phyloP scores from a whole-genome alignment of 2,113 vertebrate species.

The Noctilio leporinus region DNA sequence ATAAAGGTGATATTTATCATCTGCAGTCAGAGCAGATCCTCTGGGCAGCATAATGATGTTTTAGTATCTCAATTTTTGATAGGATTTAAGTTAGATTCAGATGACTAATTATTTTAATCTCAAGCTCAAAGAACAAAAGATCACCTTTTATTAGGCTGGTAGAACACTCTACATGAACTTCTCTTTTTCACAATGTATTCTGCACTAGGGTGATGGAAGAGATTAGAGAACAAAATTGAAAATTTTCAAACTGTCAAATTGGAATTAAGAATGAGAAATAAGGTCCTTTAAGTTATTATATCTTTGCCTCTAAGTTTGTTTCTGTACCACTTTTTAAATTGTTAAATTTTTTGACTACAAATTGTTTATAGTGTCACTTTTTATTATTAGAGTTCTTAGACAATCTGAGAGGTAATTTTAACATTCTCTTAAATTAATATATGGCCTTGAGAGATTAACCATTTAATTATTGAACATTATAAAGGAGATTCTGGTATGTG shows the following conservation, averaged over 20 bases:
- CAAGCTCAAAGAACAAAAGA: background rate
- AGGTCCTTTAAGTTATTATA: background rate
- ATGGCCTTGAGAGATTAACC: background rate
- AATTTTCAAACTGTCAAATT: background rate
- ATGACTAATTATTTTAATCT: background rate
- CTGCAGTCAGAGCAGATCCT: background rate
- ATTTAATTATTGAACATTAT: background rate
- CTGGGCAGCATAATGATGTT: background rate
- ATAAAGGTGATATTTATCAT: conserved; percentile 6
- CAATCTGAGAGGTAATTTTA: background rate
- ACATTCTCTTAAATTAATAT: background rate
- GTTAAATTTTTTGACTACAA: background rate
- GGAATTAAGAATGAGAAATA: background rate
- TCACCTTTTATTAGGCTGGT: background rate
- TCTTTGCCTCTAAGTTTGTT: background rate
- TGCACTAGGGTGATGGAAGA: background rate
- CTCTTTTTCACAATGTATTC: background rate
- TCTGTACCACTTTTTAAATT: background rate
- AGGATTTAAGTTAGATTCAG: background rate
- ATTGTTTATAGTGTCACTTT: background rate
- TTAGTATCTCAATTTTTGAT: background rate
- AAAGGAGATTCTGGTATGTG: background rate
- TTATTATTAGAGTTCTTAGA: background rate
- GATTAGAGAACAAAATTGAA: background rate
- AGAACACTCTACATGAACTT: background rate